Conservation (phyloP, 2,113 vertebrate species). For the Eubucco bourcierii region DNA sequence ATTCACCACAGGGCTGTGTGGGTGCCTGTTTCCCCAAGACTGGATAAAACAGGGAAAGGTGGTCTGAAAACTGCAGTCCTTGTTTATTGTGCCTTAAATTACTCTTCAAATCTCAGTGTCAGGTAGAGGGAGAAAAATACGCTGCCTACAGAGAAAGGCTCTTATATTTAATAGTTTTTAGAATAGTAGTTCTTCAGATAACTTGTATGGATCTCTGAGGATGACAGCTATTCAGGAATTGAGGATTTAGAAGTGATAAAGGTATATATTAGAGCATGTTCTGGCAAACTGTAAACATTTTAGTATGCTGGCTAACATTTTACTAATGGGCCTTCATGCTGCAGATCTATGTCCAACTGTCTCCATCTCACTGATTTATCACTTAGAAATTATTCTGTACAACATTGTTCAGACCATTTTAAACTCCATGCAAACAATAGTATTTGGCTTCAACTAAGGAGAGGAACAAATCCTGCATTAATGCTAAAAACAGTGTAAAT, state of each 20-base stretch:
- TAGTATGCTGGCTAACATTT: not conserved
- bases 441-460: not conserved
- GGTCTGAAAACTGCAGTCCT: not conserved
- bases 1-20: not conserved
- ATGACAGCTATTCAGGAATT: not conserved
- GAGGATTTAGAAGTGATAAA: not conserved
- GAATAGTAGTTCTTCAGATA: not conserved
- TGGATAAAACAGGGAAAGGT: not conserved
- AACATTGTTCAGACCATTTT: not conserved
- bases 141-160: not conserved
- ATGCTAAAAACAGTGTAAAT: not conserved
- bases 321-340: not conserved
- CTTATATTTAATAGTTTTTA: not conserved
- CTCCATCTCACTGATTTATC: not conserved
- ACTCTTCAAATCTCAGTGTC: not conserved
- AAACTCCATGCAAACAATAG: not conserved
- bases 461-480: not conserved
- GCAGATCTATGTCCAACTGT: not conserved
- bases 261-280: not conserved
- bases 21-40: not conserved
- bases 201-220: not conserved
- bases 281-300: not conserved
- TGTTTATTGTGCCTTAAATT: not conserved
- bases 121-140: not conserved
- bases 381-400: not conserved